Percentiles rank a stretch among this genome's conserved stretches.
Conservation (phyloP, 2,113 vertebrate genomes). For the Eurystomus gularis region DNA sequence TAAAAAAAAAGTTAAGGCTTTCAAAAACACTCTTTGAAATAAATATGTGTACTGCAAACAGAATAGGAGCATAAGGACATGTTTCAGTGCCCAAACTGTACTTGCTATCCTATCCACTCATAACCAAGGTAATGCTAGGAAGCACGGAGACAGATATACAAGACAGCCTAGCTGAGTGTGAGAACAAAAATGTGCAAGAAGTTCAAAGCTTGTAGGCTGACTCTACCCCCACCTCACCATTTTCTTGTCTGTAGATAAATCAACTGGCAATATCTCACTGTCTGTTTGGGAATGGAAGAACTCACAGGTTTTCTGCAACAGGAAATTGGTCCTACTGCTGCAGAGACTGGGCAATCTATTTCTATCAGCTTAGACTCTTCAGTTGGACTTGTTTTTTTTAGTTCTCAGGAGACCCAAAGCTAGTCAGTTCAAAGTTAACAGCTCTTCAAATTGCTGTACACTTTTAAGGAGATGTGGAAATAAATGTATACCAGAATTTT, state of each 20-base stretch:
- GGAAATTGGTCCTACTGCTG: not conserved
- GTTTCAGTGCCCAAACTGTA: not conserved
- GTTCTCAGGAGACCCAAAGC: not conserved
- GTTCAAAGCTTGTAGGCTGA: not conserved
- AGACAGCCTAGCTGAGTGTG: not conserved
- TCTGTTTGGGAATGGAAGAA: not conserved
- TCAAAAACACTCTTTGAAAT: not conserved
- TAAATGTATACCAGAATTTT: not conserved
- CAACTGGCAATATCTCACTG: not conserved
- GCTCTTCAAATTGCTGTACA: not conserved
- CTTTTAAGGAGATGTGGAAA: not conserved
- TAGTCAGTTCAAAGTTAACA: not conserved
- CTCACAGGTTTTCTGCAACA: not conserved
- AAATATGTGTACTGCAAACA: not conserved
- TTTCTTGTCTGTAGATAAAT: not conserved
- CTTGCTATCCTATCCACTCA: not conserved
- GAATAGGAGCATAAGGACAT: not conserved
- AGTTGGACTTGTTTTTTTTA: not conserved
- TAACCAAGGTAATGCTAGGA: not conserved
- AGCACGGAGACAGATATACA: not conserved
- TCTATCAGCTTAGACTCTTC: not conserved
- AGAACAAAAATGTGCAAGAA: not conserved
- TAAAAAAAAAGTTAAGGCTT: not conserved
- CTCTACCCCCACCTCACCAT: not conserved
- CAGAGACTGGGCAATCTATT: not conserved